Evolutionary conservation across 2,888 invertebrate genomes (phyloP).

Genomic region (Leptopilina drosophilae): DNA sequence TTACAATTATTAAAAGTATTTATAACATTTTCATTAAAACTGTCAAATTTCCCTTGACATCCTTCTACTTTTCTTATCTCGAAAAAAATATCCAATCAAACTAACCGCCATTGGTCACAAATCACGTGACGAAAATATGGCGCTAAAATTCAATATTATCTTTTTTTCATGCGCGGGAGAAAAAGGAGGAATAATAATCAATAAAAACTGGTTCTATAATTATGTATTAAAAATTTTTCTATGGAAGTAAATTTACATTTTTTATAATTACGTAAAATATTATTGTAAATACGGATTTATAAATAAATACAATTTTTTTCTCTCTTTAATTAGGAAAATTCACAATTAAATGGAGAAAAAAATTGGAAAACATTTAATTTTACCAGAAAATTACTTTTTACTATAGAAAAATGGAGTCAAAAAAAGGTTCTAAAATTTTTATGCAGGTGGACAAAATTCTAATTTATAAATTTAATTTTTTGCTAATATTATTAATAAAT

Average conservation of each 20-base stretch:
- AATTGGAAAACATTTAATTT: too few species aligned
- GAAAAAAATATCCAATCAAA: background rate
- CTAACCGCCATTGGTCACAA: constrained; percentile 16
- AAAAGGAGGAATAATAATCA: background rate
- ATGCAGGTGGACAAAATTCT: too few species aligned
- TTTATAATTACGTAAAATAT: background rate
- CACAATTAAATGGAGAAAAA: too few species aligned
- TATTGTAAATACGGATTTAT: too few species aligned
- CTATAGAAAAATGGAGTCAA: too few species aligned
- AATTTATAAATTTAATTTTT: too few species aligned
- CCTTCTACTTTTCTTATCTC: background rate
- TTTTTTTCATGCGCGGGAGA: background rate
- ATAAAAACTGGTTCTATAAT: constrained; percentile 13
- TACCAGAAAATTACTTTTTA: too few species aligned
- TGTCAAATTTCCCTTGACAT: background rate
- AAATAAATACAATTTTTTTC: too few species aligned
- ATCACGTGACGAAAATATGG: background rate
- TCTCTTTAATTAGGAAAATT: too few species aligned
- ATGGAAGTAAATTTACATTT: background rate
- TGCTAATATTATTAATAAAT: too few species aligned
- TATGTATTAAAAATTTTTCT: too few species aligned
- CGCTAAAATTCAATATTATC: constrained; percentile 5
- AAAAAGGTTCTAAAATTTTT: too few species aligned
- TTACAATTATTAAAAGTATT: background rate
- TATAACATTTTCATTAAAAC: background rate